Percentiles rank a stretch among this genome's conserved stretches.
Evolutionary conservation across 2,888 invertebrate species (phyloP).

Genomic region (Alloscopus bannaensis): DNA sequence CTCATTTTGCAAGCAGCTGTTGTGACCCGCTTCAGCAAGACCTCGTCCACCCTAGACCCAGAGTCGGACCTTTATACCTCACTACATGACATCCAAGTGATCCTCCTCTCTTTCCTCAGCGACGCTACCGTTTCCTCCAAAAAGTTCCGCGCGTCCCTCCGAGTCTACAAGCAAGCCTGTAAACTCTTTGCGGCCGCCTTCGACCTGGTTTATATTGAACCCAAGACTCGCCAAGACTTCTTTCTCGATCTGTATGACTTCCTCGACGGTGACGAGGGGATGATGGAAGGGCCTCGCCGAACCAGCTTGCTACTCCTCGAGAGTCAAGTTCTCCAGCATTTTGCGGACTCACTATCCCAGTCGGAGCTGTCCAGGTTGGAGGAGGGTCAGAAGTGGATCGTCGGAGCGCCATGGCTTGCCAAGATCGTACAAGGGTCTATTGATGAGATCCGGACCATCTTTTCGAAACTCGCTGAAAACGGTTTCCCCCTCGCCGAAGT

Average conservation of each 20-base stretch:
- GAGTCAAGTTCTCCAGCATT: constrained; percentile 23
- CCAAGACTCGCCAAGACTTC: constrained; percentile 32
- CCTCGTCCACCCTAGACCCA: background rate
- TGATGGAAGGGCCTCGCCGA: background rate
- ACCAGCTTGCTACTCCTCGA: constrained; percentile 20
- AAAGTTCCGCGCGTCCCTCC: background rate
- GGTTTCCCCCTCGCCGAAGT: constrained; percentile 6
- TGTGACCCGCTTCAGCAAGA: background rate
- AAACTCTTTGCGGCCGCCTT: constrained; percentile 39
- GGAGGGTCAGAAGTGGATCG: constrained; percentile 48
- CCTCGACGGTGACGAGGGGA: constrained; percentile 5
- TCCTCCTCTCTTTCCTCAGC: constrained; percentile 43
- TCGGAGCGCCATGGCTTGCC: constrained; percentile 29
- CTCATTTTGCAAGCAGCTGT: constrained; percentile 26
- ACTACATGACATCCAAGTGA: constrained; percentile 29
- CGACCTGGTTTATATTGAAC: constrained; percentile 33
- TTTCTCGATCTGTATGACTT: constrained; percentile 41
- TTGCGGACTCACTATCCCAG: constrained; percentile 28
- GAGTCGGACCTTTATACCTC: constrained; percentile 23
- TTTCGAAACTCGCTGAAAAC: constrained; percentile 3
- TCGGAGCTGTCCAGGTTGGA: background rate
- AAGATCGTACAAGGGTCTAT: constrained; percentile 24
- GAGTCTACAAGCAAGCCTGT: constrained; percentile 41
- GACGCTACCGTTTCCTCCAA: constrained; percentile 15
- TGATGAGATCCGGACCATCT: background rate